Percentiles rank a stretch among this genome's conserved stretches.
phyloP scores from a whole-genome alignment of 2,113 vertebrate species.

The Aythya baeri region DNA sequence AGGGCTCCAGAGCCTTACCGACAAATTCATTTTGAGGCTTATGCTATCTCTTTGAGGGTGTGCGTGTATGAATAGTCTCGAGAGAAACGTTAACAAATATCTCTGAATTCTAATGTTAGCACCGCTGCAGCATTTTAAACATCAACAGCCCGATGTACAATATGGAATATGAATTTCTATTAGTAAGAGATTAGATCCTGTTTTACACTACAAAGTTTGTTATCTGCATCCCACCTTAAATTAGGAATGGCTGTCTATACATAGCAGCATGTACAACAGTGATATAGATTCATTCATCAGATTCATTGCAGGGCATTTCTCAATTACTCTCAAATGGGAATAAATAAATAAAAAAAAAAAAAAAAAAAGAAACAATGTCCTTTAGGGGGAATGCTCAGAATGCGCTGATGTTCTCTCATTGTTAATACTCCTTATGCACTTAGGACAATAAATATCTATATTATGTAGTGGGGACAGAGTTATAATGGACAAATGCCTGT shows the following conservation, averaged over 20 bases:
- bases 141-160: background rate
- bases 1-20: constrained; percentile 30
- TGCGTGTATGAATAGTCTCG: constrained; percentile 25
- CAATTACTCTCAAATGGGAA: background rate
- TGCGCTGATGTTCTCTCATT: background rate
- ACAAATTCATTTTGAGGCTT: constrained; percentile 57
- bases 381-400: background rate
- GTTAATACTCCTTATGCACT: background rate
- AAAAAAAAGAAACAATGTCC: background rate
- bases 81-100: constrained; percentile 65
- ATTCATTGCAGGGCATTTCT: background rate
- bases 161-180: constrained; percentile 54
- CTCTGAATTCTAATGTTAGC: constrained; percentile 63
- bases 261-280: background rate
- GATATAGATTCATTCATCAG: background rate
- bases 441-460: background rate
- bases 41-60: constrained; percentile 53
- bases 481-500: background rate
- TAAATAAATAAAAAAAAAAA: background rate
- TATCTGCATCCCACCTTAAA: constrained; percentile 49
- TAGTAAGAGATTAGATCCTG: constrained; percentile 33
- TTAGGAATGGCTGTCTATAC: constrained; percentile 17
- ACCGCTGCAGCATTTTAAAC: background rate
- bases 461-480: background rate
- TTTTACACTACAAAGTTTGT: constrained; percentile 22